Conservation (phyloP, 37 sponge, comb jelly and placozoan genomes). For the Cliona cf. orientalis region DNA sequence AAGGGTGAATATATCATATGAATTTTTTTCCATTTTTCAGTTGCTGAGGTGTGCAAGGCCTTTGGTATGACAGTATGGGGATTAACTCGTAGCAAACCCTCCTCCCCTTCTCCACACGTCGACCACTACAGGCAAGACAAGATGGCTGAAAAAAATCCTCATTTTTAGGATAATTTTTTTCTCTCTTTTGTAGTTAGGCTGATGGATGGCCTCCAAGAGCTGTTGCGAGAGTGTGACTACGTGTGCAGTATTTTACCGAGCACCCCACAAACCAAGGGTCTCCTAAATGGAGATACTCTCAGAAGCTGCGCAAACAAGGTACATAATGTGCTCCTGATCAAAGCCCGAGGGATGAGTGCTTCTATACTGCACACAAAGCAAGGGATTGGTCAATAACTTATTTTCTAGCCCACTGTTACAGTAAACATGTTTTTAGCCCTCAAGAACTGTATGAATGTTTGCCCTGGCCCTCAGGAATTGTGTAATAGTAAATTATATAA, state of each 20-base stretch:
- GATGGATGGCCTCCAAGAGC: constrained; percentile 23
- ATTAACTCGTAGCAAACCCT: constrained; percentile 12
- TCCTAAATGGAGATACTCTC: constrained; percentile 47
- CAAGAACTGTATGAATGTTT: no score
- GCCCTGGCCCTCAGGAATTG: no score
- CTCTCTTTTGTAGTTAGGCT: constrained; percentile 4
- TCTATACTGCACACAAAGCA: no score
- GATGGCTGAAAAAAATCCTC: neutral
- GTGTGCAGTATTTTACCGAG: constrained; percentile 65
- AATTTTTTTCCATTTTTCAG: no score
- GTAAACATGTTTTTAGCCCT: no score
- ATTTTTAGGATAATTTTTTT: neutral
- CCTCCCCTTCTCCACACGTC: constrained; percentile 20
- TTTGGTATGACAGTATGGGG: constrained; percentile 73
- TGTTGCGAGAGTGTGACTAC: constrained; percentile 45
- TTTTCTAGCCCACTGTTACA: no score
- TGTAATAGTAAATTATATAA: no score
- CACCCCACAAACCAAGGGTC: constrained; percentile 50
- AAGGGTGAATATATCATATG: no score
- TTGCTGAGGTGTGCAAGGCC: constrained; percentile 56
- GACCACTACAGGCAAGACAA: constrained; percentile 41
- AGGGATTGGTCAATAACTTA: no score
- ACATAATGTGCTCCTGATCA: no score
- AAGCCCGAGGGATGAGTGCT: no score
- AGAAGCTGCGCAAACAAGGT: constrained; percentile 48